These are phyloP conservation scores for Clunio marinus DNA, from an alignment of 2,888 invertebrate genomes.

Conservation along the genomic window DNA sequence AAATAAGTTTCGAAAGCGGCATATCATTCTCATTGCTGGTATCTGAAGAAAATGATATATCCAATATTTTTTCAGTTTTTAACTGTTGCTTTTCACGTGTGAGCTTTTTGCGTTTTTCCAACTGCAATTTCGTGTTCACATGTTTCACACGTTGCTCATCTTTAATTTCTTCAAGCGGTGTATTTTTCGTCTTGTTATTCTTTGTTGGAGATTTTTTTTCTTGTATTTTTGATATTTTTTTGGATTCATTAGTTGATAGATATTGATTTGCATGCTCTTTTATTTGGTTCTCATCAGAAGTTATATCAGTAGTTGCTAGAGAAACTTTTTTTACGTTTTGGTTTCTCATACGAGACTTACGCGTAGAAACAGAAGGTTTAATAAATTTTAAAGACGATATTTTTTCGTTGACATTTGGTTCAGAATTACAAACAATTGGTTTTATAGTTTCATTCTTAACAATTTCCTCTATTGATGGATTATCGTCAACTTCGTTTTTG, in stretches of 20 bases:
- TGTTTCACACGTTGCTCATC: not conserved
- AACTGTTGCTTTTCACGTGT: not conserved
- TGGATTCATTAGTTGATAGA: too few species aligned
- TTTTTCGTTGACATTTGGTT: too few species aligned
- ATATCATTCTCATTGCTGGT: slow-evolving; percentile 32
- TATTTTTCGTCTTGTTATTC: not conserved
- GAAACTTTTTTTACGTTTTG: too few species aligned
- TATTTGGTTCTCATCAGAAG: too few species aligned
- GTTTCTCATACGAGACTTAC: too few species aligned
- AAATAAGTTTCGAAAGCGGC: slow-evolving; percentile 13
- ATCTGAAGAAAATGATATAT: slow-evolving; percentile 26
- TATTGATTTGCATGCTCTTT: too few species aligned
- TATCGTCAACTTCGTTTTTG: too few species aligned
- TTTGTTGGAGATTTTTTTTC: not conserved
- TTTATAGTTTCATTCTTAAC: not conserved
- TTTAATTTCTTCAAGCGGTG: slow-evolving; percentile 3
- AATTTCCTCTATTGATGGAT: not conserved
- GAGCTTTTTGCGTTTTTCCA: not conserved
- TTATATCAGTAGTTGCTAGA: slow-evolving; percentile 6
- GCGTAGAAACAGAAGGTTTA: too few species aligned
- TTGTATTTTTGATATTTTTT: too few species aligned
- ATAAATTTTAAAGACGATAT: too few species aligned
- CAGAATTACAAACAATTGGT: too few species aligned
- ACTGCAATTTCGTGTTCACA: not conserved
- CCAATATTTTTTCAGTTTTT: not conserved